Percentiles rank a stretch among this genome's conserved stretches.
phyloP scores from a whole-genome alignment of 2,888 invertebrate genomes.

The Morpho helenor region DNA sequence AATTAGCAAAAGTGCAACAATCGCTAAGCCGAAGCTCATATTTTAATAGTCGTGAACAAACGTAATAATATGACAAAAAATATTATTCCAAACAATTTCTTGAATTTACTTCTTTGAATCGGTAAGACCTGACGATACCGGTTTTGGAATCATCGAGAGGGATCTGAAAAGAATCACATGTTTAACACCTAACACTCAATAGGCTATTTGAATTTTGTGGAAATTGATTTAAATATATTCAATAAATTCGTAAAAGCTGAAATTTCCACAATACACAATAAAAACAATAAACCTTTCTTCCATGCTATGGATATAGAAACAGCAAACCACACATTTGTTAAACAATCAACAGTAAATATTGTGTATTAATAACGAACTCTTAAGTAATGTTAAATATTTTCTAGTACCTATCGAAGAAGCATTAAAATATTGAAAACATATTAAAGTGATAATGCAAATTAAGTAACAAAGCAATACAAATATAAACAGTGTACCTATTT shows the following conservation, averaged over 20 bases:
- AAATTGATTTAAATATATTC: conserved; percentile 4
- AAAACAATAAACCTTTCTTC: conserved; percentile 9
- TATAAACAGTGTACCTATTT: conserved; percentile 73
- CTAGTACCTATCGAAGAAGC: conserved; percentile 20
- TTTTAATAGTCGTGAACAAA: conserved; percentile 12
- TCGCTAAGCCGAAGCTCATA: conserved; percentile 28
- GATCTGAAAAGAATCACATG: conserved; percentile 55
- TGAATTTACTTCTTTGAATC: conserved; percentile 54
- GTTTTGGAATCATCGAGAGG: conserved; percentile 64
- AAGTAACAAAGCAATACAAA: conserved; percentile 54
- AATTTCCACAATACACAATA: conserved; percentile 15
- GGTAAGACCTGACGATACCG: conserved; percentile 61
- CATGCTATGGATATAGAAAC: conserved; percentile 23
- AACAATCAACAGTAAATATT: conserved; percentile 11
- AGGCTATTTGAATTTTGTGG: not conserved
- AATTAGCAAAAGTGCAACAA: conserved; percentile 24
- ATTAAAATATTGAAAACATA: conserved; percentile 7
- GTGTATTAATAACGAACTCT: not conserved
- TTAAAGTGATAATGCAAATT: conserved; percentile 18
- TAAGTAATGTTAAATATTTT: no score
- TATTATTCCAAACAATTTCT: conserved; percentile 2
- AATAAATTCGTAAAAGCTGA: not conserved
- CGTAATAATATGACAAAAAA: conserved; percentile 5
- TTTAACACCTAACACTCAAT: not conserved
- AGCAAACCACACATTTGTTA: conserved; percentile 24